Conservation (phyloP, 1,140 invertebrate genomes). For the Trichonephila clavata region DNA sequence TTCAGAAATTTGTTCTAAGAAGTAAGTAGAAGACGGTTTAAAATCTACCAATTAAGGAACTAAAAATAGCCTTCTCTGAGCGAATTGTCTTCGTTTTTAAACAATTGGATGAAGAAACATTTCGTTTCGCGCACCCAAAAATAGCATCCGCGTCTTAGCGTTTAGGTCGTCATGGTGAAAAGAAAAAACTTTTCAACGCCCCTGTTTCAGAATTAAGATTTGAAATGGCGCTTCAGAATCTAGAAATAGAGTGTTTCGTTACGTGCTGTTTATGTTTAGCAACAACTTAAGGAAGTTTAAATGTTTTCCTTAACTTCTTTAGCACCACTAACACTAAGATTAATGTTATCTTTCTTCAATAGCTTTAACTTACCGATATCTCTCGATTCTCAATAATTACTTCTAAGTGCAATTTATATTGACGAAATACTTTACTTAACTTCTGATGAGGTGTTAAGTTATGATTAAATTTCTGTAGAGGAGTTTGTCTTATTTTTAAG, state of each 20-base stretch:
- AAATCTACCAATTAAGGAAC: conserved; percentile 40
- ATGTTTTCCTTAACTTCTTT: background rate
- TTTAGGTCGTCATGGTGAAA: conserved; percentile 35
- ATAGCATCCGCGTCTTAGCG: conserved; percentile 17
- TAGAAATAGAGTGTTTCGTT: conserved; percentile 53
- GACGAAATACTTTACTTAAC: background rate
- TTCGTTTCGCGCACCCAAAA: conserved; percentile 1
- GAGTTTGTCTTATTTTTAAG: too few relatives aligned
- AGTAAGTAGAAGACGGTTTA: background rate
- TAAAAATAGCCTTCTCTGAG: conserved; percentile 37
- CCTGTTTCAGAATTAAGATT: conserved; percentile 50
- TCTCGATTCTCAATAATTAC: background rate
- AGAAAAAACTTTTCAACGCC: conserved; percentile 39
- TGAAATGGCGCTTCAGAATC: conserved; percentile 49
- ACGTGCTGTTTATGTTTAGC: conserved; percentile 43
- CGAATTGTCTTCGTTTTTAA: conserved; percentile 40
- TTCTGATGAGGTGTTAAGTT: background rate
- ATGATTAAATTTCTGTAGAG: background rate
- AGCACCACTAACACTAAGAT: background rate
- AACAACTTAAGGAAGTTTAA: background rate
- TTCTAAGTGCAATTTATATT: background rate
- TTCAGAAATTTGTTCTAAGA: background rate
- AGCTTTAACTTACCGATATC: background rate
- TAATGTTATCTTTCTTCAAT: background rate
- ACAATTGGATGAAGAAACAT: conserved; percentile 54